Percentiles rank a stretch among this genome's conserved stretches.
These are phyloP conservation scores for Cotesia congregata DNA, from an alignment of 2,888 invertebrate genomes.

Conservation along the genomic window DNA sequence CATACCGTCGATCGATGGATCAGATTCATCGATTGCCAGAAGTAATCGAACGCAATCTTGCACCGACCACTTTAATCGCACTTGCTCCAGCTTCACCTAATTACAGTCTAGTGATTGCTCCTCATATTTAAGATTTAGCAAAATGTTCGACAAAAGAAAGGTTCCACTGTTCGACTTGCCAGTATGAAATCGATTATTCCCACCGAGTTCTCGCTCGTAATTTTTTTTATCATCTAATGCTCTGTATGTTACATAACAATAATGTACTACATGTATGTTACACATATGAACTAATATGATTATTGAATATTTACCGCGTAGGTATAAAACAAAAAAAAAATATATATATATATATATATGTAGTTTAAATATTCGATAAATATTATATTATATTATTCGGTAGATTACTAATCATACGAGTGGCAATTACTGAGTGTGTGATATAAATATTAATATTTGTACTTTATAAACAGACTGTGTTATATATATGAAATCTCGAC, in stretches of 20 bases:
- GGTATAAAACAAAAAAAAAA: conserved; percentile 7
- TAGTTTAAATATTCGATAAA: conserved; percentile 17
- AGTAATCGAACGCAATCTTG: conserved; percentile 39
- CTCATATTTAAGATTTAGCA: background rate
- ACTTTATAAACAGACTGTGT: conserved; percentile 44
- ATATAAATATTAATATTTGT: conserved; percentile 39
- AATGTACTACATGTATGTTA: conserved; percentile 1
- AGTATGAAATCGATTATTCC: conserved; percentile 33
- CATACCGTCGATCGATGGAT: conserved; percentile 29
- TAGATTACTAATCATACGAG: conserved; percentile 5
- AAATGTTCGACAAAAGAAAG: too few species aligned
- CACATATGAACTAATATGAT: conserved; percentile 9
- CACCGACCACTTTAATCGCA: conserved; percentile 4
- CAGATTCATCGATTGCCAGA: background rate
- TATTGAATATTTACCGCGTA: conserved; percentile 19
- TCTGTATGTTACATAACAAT: conserved; percentile 1
- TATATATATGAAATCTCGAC: conserved; percentile 45
- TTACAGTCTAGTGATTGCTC: conserved; percentile 34
- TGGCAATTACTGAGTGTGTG: conserved; percentile 11
- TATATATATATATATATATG: background rate
- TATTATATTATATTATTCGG: conserved; percentile 29
- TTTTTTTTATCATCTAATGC: conserved; percentile 10
- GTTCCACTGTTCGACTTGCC: background rate
- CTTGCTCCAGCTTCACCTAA: conserved; percentile 24
- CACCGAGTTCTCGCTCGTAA: background rate